These are phyloP conservation scores for Spilogale gracilis DNA, from an alignment of 2,113 vertebrate species.

Conservation along the genomic window DNA sequence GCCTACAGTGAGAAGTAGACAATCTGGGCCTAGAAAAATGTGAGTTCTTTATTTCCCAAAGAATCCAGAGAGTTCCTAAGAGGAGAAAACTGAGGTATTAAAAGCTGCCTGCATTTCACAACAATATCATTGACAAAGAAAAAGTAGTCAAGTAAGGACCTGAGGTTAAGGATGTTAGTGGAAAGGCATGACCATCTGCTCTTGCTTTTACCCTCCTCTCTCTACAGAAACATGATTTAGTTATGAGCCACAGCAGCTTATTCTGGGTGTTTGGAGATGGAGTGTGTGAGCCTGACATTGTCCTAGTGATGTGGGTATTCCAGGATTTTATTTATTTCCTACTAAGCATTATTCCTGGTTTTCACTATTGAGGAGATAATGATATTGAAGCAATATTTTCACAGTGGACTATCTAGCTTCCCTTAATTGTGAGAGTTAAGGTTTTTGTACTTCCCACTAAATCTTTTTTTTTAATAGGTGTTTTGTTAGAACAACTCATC, in stretches of 20 bases:
- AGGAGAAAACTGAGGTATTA: neutral
- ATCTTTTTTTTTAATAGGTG: neutral
- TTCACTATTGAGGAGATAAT: neutral
- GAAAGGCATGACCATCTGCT: neutral
- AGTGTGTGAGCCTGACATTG: neutral
- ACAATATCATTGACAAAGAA: neutral
- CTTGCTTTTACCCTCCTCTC: neutral
- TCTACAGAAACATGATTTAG: neutral
- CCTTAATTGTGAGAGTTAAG: neutral
- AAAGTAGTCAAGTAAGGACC: neutral
- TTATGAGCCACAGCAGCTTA: neutral
- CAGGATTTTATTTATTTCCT: neutral
- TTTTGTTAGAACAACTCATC: neutral
- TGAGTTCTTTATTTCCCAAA: conserved; percentile 1
- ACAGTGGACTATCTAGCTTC: neutral
- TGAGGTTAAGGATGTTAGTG: neutral
- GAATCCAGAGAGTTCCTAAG: neutral
- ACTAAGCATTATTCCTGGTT: neutral
- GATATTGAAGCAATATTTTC: neutral
- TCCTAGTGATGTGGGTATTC: neutral
- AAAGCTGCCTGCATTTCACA: neutral
- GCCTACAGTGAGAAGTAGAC: neutral
- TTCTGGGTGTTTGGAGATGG: neutral
- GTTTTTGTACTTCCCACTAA: neutral
- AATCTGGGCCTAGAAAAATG: neutral